A percentile compares a stretch with the other conserved stretches of the same genome.
These are phyloP conservation scores for Rhinoraja longicauda DNA, from an alignment of 2,797 vertebrate genomes.

Conservation along the genomic window DNA sequence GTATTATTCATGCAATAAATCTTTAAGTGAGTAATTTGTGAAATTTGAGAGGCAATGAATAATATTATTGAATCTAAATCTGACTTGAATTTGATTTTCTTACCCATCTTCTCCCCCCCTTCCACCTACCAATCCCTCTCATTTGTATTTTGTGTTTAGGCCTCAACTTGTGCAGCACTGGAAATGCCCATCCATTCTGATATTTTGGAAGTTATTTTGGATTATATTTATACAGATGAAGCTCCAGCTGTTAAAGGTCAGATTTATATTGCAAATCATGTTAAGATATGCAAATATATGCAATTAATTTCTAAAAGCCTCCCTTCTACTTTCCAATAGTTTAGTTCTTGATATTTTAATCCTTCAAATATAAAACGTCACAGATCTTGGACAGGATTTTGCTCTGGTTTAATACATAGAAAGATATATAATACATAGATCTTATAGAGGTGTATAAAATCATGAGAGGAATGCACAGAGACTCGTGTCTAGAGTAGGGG, in stretches of 20 bases:
- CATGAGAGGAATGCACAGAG: too few relatives aligned
- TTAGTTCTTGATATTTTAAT: background rate
- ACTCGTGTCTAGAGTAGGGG: background rate
- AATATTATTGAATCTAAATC: background rate
- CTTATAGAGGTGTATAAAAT: too few relatives aligned
- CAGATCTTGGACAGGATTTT: background rate
- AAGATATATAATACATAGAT: too few relatives aligned
- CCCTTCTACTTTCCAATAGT: background rate
- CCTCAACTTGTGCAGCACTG: constrained; percentile 78
- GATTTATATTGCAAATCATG: background rate
- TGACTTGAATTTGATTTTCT: background rate
- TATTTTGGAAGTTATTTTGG: constrained; percentile 79
- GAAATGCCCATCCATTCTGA: constrained; percentile 86
- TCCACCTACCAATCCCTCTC: too few relatives aligned
- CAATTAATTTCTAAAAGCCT: background rate
- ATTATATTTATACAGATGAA: constrained; percentile 92
- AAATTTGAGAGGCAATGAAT: background rate
- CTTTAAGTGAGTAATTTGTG: background rate
- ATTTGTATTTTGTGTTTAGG: constrained; percentile 55
- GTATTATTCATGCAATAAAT: background rate
- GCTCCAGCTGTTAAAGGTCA: constrained; percentile 79
- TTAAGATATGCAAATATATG: background rate
- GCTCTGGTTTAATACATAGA: background rate
- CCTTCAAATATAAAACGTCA: too few relatives aligned
- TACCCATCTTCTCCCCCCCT: background rate